Percentiles rank a stretch among this genome's conserved stretches.
Conservation (phyloP, 35 echinoderm and acorn worm genomes). For the Nesometra sesokonis region DNA sequence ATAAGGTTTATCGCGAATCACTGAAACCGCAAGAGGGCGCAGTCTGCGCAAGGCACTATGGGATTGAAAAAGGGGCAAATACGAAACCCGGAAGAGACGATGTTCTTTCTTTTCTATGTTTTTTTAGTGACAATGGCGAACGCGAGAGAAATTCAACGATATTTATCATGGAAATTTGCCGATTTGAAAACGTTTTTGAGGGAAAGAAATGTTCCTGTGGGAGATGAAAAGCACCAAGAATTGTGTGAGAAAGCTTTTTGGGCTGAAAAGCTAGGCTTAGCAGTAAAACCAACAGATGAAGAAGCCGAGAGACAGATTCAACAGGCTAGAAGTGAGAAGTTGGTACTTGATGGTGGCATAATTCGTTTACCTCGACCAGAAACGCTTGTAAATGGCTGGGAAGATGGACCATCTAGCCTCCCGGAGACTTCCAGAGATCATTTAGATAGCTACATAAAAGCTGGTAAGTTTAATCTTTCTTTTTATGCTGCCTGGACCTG, state of each 20-base stretch:
- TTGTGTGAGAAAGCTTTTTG: conserved; percentile 32
- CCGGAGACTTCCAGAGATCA: conserved; percentile 33
- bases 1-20: too few species aligned
- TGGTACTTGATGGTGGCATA: conserved; percentile 34
- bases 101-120: too few species aligned
- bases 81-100: too few species aligned
- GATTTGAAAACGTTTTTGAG: conserved; percentile 21
- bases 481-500: too few species aligned
- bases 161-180: background rate
- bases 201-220: background rate
- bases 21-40: too few species aligned
- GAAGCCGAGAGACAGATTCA: conserved; percentile 19
- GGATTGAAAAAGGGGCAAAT: too few species aligned
- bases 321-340: background rate
- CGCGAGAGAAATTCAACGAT: too few species aligned
- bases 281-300: conserved; percentile 13
- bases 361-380: conserved; percentile 20
- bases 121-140: too few species aligned
- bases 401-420: conserved; percentile 19
- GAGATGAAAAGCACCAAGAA: conserved; percentile 11
- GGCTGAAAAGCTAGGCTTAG: conserved; percentile 30
- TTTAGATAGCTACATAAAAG: conserved; percentile 29
- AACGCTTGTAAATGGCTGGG: conserved; percentile 23
- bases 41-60: too few species aligned
- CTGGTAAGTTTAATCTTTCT: conserved; percentile 13